Percentiles rank a stretch among this genome's conserved stretches.
Conservation (phyloP, 2,888 invertebrate genomes). For the Siphlonurus alternatus region DNA sequence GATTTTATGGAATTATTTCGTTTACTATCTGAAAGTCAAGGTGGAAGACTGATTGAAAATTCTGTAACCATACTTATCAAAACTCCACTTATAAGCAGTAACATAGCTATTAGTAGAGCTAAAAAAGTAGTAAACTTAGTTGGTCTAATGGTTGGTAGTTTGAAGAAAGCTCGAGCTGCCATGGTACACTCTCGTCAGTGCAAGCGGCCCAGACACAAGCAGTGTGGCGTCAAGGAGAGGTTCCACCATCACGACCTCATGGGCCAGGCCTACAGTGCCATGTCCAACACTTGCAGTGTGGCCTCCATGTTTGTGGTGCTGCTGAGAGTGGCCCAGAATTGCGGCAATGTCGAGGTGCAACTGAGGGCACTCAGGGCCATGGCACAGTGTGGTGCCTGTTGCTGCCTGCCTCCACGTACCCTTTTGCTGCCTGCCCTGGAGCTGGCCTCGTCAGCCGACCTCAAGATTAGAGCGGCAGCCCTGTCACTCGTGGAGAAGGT, state of each 20-base stretch:
- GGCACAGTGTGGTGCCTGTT: slow-evolving; percentile 40
- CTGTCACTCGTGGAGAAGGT: neutral
- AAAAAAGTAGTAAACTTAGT: slow-evolving; percentile 38
- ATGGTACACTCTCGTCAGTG: slow-evolving; percentile 37
- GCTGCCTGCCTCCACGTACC: slow-evolving; percentile 39
- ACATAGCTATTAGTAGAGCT: slow-evolving; percentile 28
- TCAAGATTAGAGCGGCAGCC: neutral
- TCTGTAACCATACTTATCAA: slow-evolving; percentile 37
- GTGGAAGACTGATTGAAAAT: slow-evolving; percentile 36
- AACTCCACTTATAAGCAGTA: slow-evolving; percentile 28
- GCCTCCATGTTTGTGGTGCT: slow-evolving; percentile 37
- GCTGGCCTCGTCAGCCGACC: neutral
- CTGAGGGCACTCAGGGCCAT: slow-evolving; percentile 35
- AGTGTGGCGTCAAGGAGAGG: slow-evolving; percentile 30
- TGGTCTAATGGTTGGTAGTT: slow-evolving; percentile 34
- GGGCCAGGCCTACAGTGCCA: slow-evolving; percentile 30
- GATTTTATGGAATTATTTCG: slow-evolving; percentile 42
- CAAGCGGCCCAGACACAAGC: slow-evolving; percentile 32
- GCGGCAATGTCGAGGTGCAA: slow-evolving; percentile 13
- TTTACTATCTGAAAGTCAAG: slow-evolving; percentile 38
- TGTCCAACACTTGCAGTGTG: slow-evolving; percentile 22
- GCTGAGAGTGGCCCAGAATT: slow-evolving; percentile 16
- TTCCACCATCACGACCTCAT: slow-evolving; percentile 42
- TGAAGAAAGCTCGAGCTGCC: slow-evolving; percentile 39
- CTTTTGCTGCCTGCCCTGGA: slow-evolving; percentile 33